Conservation (phyloP, 2,888 invertebrate genomes). For the Temnothorax rugatulus region DNA sequence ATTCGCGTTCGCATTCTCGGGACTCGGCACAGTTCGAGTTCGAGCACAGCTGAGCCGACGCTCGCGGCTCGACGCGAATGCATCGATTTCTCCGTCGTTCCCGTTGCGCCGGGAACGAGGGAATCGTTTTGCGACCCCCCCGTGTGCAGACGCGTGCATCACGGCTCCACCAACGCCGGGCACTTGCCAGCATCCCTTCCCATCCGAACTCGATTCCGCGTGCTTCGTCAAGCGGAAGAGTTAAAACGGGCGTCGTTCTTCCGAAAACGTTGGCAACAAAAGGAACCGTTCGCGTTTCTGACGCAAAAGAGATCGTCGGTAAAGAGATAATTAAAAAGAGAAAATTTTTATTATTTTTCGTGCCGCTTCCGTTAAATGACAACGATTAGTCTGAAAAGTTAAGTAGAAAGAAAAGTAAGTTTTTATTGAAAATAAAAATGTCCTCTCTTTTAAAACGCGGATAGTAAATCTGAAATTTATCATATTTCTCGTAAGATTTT, state of each 20-base stretch:
- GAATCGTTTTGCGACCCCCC: conserved; percentile 48
- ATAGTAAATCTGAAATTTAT: background rate
- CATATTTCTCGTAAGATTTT: background rate
- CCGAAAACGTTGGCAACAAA: conserved; percentile 23
- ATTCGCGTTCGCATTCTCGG: conserved; percentile 42
- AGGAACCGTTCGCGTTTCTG: background rate
- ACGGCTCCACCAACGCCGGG: conserved; percentile 22
- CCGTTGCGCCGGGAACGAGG: conserved; percentile 26
- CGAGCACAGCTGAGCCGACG: conserved; percentile 63
- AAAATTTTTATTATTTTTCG: background rate
- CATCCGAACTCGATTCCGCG: background rate
- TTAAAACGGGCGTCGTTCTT: conserved; percentile 9
- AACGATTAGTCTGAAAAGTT: background rate
- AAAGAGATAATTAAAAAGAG: background rate
- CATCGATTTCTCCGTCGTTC: conserved; percentile 74
- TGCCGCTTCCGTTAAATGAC: background rate
- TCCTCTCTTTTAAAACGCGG: background rate
- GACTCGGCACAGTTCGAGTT: conserved; percentile 42
- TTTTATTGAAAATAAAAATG: background rate
- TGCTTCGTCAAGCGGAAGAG: conserved; percentile 23
- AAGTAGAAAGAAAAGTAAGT: background rate
- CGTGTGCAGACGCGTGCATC: conserved; percentile 55
- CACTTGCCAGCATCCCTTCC: conserved; percentile 58
- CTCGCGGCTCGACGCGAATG: conserved; percentile 66
- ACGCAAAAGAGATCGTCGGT: background rate